Base-by-base conservation (phyloP, 1,140 invertebrate species). In the Galleria mellonella region DNA sequence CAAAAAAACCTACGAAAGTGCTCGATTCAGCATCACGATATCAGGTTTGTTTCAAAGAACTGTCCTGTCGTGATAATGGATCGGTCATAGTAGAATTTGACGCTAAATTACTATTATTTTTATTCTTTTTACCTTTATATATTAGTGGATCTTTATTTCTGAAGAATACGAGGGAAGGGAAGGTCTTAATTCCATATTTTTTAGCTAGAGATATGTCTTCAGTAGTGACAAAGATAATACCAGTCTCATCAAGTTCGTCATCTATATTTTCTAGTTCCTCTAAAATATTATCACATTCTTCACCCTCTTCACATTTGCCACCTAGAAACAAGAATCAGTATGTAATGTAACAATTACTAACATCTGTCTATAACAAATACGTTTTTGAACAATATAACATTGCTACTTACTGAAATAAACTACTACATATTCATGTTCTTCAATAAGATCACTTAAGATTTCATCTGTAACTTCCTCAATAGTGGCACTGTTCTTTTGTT, bases 381-480 rank as follows among this genome's bases (percentile, higher is more conserved):
- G 2, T 6, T 23, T 6, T 23, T 6, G 6, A 23, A 23, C 17
- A 23, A 23, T 23, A 23, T 3, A 23, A 23, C 2, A 23, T 3
- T 23, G 6, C 6, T 33, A 90, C 91, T 89, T 83, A 93, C 95
- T 97, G 83, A 97, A 97, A 70, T 96, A 96, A 12, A 97, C 96
- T 12, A 96, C 95, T 9, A 98, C 95, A 77, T 97, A 97, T 89
- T 97, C 95, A 68, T 97, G 94, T 63, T 96, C 94, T 54, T 94
- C 92, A 57, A 97, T 95, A 5, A 98, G 88, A 69, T 94, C 93
- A 52, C 90, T 89, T 10, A 97, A 83, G 67, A 97, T 97, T 87
- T 97, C 95, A 75, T 97, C 95, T 0, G 95, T 97, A 11, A 97
- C 95, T 88, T 97, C 95, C 88, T 97, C 96, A 55, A 98, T 98